Percentiles rank a stretch among this genome's conserved stretches.
Conservation (phyloP, 2,888 invertebrate genomes). For the Drosophila kambysellisi region DNA sequence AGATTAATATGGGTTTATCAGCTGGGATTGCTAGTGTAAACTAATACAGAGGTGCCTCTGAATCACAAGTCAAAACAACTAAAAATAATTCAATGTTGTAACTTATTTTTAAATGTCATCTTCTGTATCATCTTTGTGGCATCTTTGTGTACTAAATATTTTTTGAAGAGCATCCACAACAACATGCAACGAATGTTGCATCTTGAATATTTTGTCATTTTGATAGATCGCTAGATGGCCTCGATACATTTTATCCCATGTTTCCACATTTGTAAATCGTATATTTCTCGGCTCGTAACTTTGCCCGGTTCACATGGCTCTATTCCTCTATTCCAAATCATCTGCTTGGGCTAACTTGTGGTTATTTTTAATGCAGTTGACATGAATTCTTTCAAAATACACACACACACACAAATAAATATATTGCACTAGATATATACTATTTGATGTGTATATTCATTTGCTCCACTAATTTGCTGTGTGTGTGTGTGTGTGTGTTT, state of each 20-base stretch:
- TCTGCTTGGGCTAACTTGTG: conserved; percentile 54
- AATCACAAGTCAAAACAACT: background rate
- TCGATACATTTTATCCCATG: conserved; percentile 12
- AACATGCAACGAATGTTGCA: conserved; percentile 7
- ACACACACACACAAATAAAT: conserved; percentile 41
- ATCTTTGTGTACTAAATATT: background rate
- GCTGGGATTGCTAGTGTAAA: background rate
- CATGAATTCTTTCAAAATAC: conserved; percentile 76
- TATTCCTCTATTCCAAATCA: conserved; percentile 14
- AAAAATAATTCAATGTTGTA: background rate
- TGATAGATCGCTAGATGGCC: conserved; percentile 53
- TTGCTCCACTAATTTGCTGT: conserved; percentile 71
- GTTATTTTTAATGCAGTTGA: conserved; percentile 75
- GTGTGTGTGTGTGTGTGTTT: conserved; percentile 5
- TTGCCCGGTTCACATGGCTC: conserved; percentile 34
- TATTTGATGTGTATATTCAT: conserved; percentile 50
- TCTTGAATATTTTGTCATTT: conserved; percentile 57
- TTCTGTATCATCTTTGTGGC: conserved; percentile 2
- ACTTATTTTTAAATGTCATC: background rate
- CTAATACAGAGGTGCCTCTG: background rate
- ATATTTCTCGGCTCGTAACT: conserved; percentile 43
- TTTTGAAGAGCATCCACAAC: conserved; percentile 1
- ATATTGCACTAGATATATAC: conserved; percentile 34
- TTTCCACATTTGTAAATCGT: conserved; percentile 31
- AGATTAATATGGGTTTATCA: background rate